A percentile compares a stretch with the other conserved stretches of the same genome.
Evolutionary conservation across 2,888 invertebrate species (phyloP).

Genomic region (Aquatica leii): DNA sequence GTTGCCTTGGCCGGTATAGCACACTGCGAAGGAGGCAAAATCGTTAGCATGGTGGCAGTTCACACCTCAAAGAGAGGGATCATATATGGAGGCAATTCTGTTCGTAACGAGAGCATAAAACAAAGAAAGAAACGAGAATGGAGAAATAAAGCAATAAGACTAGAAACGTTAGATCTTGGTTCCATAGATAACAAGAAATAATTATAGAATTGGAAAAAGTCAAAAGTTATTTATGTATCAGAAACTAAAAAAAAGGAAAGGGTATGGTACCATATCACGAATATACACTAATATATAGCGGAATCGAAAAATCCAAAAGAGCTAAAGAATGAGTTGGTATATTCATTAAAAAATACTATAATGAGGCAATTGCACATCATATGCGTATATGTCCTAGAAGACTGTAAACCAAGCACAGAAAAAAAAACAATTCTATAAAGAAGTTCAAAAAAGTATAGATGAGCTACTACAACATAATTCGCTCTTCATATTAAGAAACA

Average conservation of each 20-base stretch:
- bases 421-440: no score
- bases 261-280: constrained; percentile 23
- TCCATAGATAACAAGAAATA: constrained; percentile 27
- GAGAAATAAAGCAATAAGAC: background rate
- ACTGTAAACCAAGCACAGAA: background rate
- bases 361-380: background rate
- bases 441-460: background rate
- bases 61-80: no score
- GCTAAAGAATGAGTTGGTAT: constrained; percentile 23
- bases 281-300: constrained; percentile 28
- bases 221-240: constrained; percentile 33
- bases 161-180: constrained; percentile 23
- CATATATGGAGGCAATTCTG: no score
- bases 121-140: constrained; percentile 7
- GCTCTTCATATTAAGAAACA: no score
- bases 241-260: constrained; percentile 29
- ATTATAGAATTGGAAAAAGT: no score
- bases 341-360: background rate
- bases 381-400: background rate
- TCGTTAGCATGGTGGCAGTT: no score
- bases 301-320: constrained; percentile 21
- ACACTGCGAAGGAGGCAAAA: no score
- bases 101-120: background rate
- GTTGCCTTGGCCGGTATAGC: no score
- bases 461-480: no score